These are phyloP conservation scores for Orthosia incerta DNA, from an alignment of 2,888 invertebrate species.

Conservation along the genomic window DNA sequence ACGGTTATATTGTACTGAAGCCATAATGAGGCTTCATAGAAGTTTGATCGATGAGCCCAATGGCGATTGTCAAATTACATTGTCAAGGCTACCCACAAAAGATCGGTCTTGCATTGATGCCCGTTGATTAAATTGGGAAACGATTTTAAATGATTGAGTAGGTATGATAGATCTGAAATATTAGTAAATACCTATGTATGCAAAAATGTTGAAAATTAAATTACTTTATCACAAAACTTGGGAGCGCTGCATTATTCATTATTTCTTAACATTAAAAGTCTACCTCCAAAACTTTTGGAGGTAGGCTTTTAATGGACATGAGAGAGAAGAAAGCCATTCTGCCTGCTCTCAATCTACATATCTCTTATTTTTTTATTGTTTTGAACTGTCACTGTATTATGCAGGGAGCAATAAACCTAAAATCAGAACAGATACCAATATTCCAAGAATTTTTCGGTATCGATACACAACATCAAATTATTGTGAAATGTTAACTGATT, in stretches of 20 bases:
- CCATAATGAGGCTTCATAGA: slow-evolving; percentile 33
- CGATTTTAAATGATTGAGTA: not conserved
- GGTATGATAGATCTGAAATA: not conserved
- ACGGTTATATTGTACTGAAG: slow-evolving; percentile 32
- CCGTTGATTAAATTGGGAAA: slow-evolving; percentile 25
- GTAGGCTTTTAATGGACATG: no score
- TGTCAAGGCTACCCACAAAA: slow-evolving; percentile 43
- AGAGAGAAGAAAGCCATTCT: no score
- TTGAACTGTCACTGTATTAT: not conserved
- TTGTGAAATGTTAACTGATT: slow-evolving; percentile 20
- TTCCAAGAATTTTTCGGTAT: slow-evolving; percentile 2
- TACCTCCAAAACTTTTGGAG: no score
- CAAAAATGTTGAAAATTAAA: no score
- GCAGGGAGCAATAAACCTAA: not conserved
- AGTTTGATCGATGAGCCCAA: slow-evolving; percentile 33
- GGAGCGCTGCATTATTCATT: no score
- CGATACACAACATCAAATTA: not conserved
- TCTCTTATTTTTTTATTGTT: no score
- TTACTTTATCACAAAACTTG: no score
- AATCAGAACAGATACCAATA: not conserved
- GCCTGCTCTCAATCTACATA: no score
- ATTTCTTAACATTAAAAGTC: no score
- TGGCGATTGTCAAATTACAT: slow-evolving; percentile 49
- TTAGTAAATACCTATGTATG: no score
- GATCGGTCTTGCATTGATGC: slow-evolving; percentile 11